Base-by-base conservation (phyloP, 2,888 invertebrate genomes). In the Boloria selene region DNA sequence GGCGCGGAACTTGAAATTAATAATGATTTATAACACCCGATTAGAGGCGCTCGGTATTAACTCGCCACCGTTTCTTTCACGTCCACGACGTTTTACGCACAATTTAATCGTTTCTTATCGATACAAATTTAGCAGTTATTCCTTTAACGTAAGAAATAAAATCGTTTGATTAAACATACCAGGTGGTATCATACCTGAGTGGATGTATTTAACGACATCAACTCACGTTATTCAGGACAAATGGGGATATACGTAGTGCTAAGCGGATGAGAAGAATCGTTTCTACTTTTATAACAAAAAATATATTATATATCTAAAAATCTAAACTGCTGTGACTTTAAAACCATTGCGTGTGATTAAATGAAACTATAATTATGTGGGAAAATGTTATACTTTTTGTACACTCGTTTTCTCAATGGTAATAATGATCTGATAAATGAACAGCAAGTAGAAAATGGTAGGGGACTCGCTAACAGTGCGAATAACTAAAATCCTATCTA, bases 21-120 rank as follows among this genome's bases (percentile, higher is more conserved):
- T 90, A 90, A 88, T 90, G 89, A 92, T 92, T 90, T 90, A 92
- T 89, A 86, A 83, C 88, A 84, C 76, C 77, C 88, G 91, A 90
- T 92, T 92, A 90, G 81, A 82, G 78, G 82, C 80, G 79, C 86
- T 87, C 85, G 80, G 82, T 74, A 83, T 85, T 84, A 82, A 77
- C 75, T 77, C 73, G 76, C 79, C 77, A 82, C 84, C 78, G 79
- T 73, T 72, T 79, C 81, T 82, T 81, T 81, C 80, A 75, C 77
- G 52, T 66, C 64, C 61, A 63, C 64, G 61, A 71, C 59, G 67
- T 65, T 66, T 66, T 50, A 68, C 60, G 49, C 65, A 63, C 58
- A 66, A 50, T 56, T 56, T 53, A 67, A 67, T 59, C 45, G 63
- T 58, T 61, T 55, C 53, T 38, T 38, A 3, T 44, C 50, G 7